Evolutionary conservation across 2,888 invertebrate genomes (phyloP).

Genomic region (Eupsilia transversa): DNA sequence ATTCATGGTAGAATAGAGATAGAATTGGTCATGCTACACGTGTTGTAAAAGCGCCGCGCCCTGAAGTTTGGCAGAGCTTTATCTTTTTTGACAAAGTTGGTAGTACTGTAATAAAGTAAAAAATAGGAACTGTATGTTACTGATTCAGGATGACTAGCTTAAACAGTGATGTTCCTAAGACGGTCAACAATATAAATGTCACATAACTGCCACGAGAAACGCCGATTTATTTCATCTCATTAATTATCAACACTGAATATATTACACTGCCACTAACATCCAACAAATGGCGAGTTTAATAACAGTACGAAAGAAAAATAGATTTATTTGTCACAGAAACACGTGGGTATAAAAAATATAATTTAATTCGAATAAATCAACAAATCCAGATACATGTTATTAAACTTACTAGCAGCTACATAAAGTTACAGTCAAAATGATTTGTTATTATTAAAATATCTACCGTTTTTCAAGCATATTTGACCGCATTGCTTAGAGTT

Average conservation of each 20-base stretch:
- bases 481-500: neutral
- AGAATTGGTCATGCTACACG: no score
- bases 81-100: no score
- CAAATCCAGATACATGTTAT: neutral
- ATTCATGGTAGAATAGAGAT: no score
- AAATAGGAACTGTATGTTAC: no score
- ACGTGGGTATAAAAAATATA: neutral
- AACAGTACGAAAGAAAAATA: neutral
- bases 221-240: neutral
- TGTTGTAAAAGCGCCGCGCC: neutral
- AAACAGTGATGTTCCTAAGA: neutral
- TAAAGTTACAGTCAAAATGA: neutral
- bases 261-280: neutral
- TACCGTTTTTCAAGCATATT: neutral
- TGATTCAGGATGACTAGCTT: neutral
- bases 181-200: neutral
- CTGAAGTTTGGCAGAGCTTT: no score
- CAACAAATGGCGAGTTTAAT: neutral
- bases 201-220: neutral
- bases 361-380: neutral
- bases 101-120: no score
- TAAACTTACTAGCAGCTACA: neutral
- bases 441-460: conserved; percentile 5
- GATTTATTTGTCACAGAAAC: neutral
- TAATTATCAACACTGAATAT: neutral